phyloP scores from a whole-genome alignment of 2,888 invertebrate species.

The Siphlonurus alternatus region DNA sequence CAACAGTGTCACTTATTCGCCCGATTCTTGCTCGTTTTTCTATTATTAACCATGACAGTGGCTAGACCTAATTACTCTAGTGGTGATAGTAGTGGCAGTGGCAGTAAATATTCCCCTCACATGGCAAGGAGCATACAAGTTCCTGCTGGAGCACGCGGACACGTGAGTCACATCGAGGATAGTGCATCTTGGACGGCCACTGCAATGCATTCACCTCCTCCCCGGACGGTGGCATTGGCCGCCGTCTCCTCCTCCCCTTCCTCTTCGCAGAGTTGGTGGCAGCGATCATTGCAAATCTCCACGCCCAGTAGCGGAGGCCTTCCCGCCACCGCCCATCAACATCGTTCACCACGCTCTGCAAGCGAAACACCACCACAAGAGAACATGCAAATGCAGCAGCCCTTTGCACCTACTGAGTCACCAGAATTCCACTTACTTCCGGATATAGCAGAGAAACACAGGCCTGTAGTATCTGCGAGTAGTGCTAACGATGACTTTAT shows the following conservation, averaged over 20 bases:
- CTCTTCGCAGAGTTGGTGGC: background rate
- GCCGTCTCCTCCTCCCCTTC: background rate
- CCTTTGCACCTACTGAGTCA: background rate
- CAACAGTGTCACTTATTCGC: background rate
- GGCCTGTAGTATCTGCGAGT: background rate
- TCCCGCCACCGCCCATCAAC: background rate
- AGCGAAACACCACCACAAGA: background rate
- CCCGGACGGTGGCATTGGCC: background rate
- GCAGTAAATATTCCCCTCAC: background rate
- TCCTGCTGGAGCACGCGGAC: background rate
- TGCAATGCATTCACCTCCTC: background rate
- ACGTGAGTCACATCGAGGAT: too few species aligned
- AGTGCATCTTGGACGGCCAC: background rate
- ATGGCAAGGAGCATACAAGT: too few species aligned
- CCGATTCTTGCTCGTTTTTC: background rate
- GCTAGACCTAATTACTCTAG: background rate
- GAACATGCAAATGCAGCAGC: too few species aligned
- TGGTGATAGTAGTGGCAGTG: background rate
- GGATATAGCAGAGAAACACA: background rate
- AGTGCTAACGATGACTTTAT: background rate
- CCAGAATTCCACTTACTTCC: background rate
- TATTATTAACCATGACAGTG: constrained; percentile 1
- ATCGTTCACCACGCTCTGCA: background rate
- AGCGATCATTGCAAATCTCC: background rate
- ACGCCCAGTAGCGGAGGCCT: background rate